phyloP scores from a whole-genome alignment of 2,888 invertebrate genomes.

The Pteria penguin region DNA sequence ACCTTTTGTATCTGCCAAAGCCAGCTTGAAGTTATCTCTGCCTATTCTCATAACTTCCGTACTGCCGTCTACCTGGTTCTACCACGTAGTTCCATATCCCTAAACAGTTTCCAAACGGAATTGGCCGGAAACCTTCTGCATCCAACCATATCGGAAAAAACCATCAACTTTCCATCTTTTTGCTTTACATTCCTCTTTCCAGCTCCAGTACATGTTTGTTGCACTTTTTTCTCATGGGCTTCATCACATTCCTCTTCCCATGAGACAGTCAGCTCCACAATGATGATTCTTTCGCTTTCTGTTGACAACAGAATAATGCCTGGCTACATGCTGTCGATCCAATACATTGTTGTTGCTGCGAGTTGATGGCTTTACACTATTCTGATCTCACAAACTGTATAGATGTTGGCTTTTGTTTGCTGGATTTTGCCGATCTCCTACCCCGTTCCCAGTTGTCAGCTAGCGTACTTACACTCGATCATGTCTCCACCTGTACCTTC shows the following conservation, averaged over 20 bases:
- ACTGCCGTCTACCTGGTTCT: not conserved
- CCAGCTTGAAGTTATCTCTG: conserved; percentile 1
- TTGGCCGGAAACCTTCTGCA: not conserved
- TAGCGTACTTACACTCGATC: too few species aligned
- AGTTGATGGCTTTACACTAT: too few species aligned
- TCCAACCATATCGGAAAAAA: not conserved
- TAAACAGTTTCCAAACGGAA: not conserved
- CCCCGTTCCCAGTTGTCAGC: too few species aligned
- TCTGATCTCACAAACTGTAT: too few species aligned
- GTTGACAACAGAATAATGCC: not conserved
- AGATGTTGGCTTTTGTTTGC: too few species aligned
- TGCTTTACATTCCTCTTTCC: not conserved
- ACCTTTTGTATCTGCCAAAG: conserved; percentile 1
- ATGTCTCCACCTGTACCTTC: too few species aligned
- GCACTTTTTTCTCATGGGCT: conserved; percentile 2
- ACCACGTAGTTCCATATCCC: not conserved
- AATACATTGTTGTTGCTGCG: too few species aligned
- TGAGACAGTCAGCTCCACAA: too few species aligned
- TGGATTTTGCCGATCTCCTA: too few species aligned
- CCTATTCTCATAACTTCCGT: not conserved
- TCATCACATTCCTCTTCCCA: conserved; percentile 19
- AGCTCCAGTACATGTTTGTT: not conserved
- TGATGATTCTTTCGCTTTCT: not conserved
- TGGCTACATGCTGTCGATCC: too few species aligned
- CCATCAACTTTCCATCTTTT: not conserved